phyloP scores from a whole-genome alignment of 2,797 vertebrate species.

The Sphenopsis melanotis region DNA sequence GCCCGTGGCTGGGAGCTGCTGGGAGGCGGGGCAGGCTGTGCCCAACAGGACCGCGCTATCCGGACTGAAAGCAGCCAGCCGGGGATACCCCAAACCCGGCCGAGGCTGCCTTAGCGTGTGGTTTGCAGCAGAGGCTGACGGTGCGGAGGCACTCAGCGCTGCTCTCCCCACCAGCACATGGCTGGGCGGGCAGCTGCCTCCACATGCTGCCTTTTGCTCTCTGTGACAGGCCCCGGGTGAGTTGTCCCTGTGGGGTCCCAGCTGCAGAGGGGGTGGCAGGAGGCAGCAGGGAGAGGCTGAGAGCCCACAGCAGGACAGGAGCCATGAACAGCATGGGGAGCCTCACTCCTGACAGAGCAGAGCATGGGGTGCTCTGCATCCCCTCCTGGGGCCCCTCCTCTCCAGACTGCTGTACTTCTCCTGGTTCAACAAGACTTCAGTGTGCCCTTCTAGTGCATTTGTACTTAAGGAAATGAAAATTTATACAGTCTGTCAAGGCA shows the following conservation, averaged over 20 bases:
- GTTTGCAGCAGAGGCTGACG: neutral
- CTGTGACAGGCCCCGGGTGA: accelerated
- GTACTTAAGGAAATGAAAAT: neutral
- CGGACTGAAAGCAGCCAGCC: too few relatives aligned
- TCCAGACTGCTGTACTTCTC: neutral
- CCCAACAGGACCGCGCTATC: too few relatives aligned
- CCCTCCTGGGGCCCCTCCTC: neutral
- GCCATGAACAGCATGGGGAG: accelerated
- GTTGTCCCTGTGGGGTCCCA: neutral
- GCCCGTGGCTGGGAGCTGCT: too few relatives aligned
- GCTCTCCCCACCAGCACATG: neutral
- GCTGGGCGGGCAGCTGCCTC: neutral
- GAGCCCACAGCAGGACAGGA: neutral
- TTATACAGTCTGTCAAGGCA: neutral
- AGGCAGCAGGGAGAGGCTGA: neutral
- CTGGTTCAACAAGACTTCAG: neutral
- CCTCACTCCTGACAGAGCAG: neutral
- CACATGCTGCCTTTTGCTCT: accelerated
- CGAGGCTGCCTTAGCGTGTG: neutral
- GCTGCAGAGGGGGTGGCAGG: neutral
- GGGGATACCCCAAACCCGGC: too few relatives aligned
- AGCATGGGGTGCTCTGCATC: neutral
- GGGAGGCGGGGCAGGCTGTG: too few relatives aligned
- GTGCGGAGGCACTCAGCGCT: accelerated
- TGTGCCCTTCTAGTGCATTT: neutral